phyloP scores from a whole-genome alignment of 2,888 invertebrate species.

The Heliconius sara region DNA sequence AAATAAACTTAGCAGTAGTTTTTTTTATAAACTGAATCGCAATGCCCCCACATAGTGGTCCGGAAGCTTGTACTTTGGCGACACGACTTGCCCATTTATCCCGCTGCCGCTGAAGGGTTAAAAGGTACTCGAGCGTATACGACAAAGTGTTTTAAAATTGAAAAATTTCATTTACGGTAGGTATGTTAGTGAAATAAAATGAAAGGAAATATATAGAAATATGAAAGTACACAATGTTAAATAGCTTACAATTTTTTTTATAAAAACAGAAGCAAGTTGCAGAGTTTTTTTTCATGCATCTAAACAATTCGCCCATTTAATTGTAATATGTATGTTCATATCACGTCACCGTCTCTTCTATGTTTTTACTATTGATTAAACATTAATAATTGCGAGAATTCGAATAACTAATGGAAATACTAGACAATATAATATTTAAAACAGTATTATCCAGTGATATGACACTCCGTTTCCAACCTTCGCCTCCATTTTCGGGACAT shows the following conservation, averaged over 20 bases:
- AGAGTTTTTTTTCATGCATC: neutral
- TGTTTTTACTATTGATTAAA: neutral
- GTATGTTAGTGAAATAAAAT: constrained; percentile 24
- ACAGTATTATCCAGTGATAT: too few relatives aligned
- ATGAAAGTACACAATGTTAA: neutral
- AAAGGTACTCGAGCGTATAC: constrained; percentile 52
- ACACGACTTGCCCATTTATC: constrained; percentile 81
- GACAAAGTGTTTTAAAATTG: constrained; percentile 47
- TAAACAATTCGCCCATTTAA: neutral
- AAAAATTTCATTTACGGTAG: constrained; percentile 36
- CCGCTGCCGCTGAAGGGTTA: constrained; percentile 69
- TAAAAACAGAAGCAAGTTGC: neutral
- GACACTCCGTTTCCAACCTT: too few relatives aligned
- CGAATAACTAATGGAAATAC: neutral
- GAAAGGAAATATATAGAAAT: constrained; percentile 5
- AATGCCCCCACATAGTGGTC: constrained; percentile 49
- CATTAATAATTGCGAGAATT: neutral
- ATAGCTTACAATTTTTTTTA: neutral
- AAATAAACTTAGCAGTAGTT: constrained; percentile 36
- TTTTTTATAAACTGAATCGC: constrained; percentile 44
- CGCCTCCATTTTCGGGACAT: too few relatives aligned
- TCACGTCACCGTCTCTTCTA: neutral
- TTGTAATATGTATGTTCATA: constrained; percentile 1
- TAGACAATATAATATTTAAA: neutral
- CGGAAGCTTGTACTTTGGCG: constrained; percentile 71